Base-by-base conservation (phyloP, 2,888 invertebrate species). In the Leptinotarsa juncta region DNA sequence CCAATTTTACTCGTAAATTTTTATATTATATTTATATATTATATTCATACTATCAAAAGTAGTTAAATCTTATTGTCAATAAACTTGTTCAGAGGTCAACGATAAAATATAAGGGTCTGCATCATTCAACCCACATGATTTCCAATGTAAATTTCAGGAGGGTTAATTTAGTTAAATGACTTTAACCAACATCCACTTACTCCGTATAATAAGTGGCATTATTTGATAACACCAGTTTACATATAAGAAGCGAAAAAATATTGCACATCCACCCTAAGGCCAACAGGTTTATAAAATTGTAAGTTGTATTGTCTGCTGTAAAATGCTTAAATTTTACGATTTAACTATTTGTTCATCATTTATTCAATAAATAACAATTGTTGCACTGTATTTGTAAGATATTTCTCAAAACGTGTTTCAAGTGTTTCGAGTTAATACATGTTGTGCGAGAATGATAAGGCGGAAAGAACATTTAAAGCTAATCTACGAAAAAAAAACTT, bases 261-360 rank as follows among this genome's bases (percentile, higher is more conserved):
- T 57, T 57, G 57, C 57, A 57, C 57, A 57, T 57, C 57, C 20
- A 57, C 23, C 57, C 57, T 57, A 15, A 57, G 3, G 57, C 15
- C 23, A 26, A 57, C 23, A 20, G 57, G 15, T 57, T 20, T 23
- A 23, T 15, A 20, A 20, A 20, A 23, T 57, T 26, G 57, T 57
- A 20, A 23, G 57, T 57, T 57, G 20, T 57, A 57, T 23, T 18
- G 23, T 5, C 12, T 57, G 57, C 23, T 23, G 23, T 57, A 57
- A 57, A 57, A 20, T 20, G 57, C 20, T 57, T 20, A 26, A 57
- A 57, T 57, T 23, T 26, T 23, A 57, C 57, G 23, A 57, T 57
- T 57, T 0, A 1, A 15, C 14, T 23, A 57, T 57, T 23, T 57
- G 12, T 15, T 57, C 20, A 20, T 20, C 32, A 42, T 42, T 10